These are phyloP conservation scores for Scytalopus superciliaris DNA, from an alignment of 2,113 vertebrate genomes.

Conservation along the genomic window DNA sequence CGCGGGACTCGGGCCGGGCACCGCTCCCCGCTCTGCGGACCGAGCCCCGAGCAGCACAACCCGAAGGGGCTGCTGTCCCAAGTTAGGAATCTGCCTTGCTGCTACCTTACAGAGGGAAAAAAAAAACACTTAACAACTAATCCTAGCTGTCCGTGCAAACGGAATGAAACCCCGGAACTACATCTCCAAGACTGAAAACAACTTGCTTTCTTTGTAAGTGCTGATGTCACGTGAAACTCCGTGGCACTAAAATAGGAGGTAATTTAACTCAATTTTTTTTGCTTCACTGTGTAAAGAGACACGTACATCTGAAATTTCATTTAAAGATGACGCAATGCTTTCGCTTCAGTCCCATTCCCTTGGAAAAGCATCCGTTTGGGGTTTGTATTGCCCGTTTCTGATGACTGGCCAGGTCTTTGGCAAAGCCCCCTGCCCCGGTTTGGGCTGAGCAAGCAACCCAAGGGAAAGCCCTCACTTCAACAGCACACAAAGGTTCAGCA, in stretches of 20 bases:
- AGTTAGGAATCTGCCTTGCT: too few relatives aligned
- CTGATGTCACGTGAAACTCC: neutral
- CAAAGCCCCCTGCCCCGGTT: neutral
- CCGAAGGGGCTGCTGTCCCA: too few relatives aligned
- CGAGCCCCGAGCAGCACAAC: too few relatives aligned
- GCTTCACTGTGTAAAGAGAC: neutral
- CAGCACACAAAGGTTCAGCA: neutral
- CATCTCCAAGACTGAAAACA: constrained; percentile 44
- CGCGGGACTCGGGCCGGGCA: too few relatives aligned
- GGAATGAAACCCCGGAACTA: constrained; percentile 52
- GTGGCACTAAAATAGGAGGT: neutral
- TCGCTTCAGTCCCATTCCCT: neutral
- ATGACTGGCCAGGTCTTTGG: neutral
- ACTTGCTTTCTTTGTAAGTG: neutral
- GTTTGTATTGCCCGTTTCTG: neutral
- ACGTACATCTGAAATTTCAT: neutral
- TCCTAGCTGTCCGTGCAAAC: constrained; percentile 53
- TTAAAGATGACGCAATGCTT: neutral
- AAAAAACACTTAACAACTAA: constrained; percentile 33
- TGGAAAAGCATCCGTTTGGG: neutral
- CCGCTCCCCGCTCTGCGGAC: too few relatives aligned
- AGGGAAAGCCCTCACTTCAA: neutral
- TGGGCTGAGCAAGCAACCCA: neutral
- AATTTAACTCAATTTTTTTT: neutral
- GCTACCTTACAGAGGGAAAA: too few relatives aligned